Conservation (phyloP, 2,797 vertebrate species). For the Anniella stebbinsi region DNA sequence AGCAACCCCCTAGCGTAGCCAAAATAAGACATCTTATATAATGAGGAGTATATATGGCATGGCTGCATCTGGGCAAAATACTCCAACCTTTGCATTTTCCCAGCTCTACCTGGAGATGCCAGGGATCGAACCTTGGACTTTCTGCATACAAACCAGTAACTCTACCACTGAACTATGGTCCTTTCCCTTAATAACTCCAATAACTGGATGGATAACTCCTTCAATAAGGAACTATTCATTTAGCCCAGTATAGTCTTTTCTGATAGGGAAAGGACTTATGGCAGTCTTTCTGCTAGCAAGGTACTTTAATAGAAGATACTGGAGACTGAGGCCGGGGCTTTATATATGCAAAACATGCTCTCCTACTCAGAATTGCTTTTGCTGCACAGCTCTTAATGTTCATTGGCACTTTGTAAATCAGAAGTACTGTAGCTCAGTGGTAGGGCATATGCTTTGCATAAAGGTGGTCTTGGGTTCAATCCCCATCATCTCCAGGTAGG, state of each 20-base stretch:
- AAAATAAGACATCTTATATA: constrained; percentile 44
- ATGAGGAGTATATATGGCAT: neutral
- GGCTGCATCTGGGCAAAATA: constrained; percentile 46
- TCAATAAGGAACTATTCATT: neutral
- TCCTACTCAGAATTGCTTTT: neutral
- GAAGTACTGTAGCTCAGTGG: neutral
- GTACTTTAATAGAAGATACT: neutral
- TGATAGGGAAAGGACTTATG: neutral
- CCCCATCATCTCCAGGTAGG: neutral
- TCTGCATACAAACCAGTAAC: too few species aligned
- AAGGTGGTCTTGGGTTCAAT: neutral
- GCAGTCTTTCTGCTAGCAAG: neutral
- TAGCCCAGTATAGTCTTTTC: neutral
- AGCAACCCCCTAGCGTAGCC: neutral
- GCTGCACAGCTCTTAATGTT: neutral
- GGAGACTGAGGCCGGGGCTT: neutral
- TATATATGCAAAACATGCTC: neutral
- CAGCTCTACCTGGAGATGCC: too few species aligned
- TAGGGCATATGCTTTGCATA: neutral
- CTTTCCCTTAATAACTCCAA: too few species aligned
- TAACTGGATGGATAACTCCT: too few species aligned
- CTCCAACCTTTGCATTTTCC: neutral
- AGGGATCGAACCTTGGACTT: too few species aligned
- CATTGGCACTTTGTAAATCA: neutral
- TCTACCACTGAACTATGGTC: too few species aligned